Base-by-base conservation (phyloP, 1,140 invertebrate genomes). In the Lanistes nyassanus region DNA sequence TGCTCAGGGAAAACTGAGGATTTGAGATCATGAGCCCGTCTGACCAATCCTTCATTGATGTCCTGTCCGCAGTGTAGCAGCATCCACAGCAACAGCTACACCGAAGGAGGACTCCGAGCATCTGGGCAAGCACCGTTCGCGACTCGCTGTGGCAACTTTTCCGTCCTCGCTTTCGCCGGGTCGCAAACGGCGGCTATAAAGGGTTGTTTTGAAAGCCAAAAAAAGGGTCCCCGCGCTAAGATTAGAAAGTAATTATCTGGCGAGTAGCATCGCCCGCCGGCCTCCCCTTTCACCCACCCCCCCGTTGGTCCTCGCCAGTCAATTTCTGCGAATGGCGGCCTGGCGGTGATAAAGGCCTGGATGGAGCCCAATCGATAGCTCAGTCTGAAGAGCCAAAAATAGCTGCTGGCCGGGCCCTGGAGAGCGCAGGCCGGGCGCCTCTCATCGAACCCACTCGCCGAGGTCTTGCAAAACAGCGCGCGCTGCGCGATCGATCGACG, bases 161-260 rank as follows among this genome's bases (percentile, higher is more conserved):
- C 29, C 62, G 36, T 65, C n/a, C 29, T 36, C n/a, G 19, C 34
- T 36, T 26, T 47, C 13, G 37, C 65, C 34, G 23, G 36, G 36
- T 39, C 42, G 42, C 42, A 47, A 47, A 21, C 31, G n/a, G 34
- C 34, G 23, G 37, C 65, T 67, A 67, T 67, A 67, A 67, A 67
- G 26, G 36, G 65, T 42, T 67, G 65, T 67, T 67, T 67, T 67
- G 65, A 67, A 67, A 67, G 65, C 65, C 65, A 42, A 67, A 67
- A 67, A 67, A 37, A 67, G 65, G 37, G 23, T 42, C 37, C 29
- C 11, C 19, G 36, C n/a, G 65, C 65, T 67, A 67, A 67, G 65
- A 67, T 67, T 67, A 67, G 65, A 67, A 67, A 37, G 36, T 67
- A 37, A 67, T 67, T 67, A 67, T 67, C 65, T 11, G 19, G 34